These are phyloP conservation scores for Acleris cristana DNA, from an alignment of 2,888 invertebrate species.

Conservation along the genomic window DNA sequence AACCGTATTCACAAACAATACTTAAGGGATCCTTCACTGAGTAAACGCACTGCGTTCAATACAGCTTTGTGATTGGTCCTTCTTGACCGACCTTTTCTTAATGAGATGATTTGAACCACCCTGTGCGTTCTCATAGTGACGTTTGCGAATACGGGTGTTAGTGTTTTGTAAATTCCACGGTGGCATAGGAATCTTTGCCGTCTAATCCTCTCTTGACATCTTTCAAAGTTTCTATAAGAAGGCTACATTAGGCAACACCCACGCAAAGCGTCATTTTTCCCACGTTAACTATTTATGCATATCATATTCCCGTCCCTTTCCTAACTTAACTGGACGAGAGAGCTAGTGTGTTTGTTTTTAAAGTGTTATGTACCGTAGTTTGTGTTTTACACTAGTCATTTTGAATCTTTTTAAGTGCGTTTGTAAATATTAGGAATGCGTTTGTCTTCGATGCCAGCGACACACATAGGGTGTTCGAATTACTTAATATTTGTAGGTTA, in stretches of 20 bases:
- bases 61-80: no score
- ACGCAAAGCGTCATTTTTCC: constrained; percentile 7
- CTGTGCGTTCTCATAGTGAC: no score
- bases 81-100: no score
- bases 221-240: no score
- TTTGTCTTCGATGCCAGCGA: background rate
- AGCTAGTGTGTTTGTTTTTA: background rate
- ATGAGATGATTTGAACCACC: no score
- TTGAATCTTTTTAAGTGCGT: background rate
- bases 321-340: background rate
- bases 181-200: no score
- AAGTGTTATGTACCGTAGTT: background rate
- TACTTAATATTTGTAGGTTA: background rate
- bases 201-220: no score
- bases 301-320: background rate
- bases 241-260: background rate
- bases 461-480: background rate
- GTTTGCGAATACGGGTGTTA: no score
- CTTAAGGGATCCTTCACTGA: no score
- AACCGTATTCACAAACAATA: no score
- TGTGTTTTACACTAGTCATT: constrained; percentile 12
- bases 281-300: constrained; percentile 4
- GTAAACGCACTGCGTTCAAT: no score
- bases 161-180: no score
- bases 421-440: constrained; percentile 6